Percentiles rank a stretch among this genome's conserved stretches.
These are phyloP conservation scores for Drosophila lini DNA, from an alignment of 1,140 invertebrate species.

Conservation along the genomic window DNA sequence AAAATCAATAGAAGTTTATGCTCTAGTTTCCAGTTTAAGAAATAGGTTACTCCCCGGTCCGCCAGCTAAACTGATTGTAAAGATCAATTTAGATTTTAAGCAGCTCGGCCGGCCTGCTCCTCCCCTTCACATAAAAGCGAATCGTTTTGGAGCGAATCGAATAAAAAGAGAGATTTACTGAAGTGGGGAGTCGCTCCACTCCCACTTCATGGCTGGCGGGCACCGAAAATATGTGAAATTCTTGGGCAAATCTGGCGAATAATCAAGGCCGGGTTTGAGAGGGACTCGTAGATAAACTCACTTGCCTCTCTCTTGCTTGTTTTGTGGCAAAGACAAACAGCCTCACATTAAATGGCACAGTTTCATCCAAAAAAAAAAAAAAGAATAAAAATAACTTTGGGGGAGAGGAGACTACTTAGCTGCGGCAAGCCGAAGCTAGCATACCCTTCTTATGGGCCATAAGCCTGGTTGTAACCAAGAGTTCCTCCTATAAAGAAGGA, in stretches of 20 bases:
- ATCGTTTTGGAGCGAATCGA: constrained; percentile 15
- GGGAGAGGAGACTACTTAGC: neutral
- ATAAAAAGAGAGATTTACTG: constrained; percentile 22
- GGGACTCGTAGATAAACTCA: constrained; percentile 44
- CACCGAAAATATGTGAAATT: constrained; percentile 27
- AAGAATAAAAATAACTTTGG: constrained; percentile 31
- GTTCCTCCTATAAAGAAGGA: neutral
- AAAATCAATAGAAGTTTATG: neutral
- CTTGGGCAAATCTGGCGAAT: constrained; percentile 35
- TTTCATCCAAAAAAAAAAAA: constrained; percentile 1
- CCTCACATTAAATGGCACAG: constrained; percentile 51
- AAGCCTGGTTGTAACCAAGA: neutral
- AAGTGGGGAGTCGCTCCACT: neutral
- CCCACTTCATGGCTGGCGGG: constrained; percentile 1
- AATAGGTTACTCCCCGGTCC: neutral
- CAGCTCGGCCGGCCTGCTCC: neutral
- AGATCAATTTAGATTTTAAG: constrained; percentile 28
- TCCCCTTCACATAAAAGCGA: neutral
- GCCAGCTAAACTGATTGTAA: constrained; percentile 4
- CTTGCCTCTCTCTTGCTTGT: constrained; percentile 31
- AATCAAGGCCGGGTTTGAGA: constrained; percentile 31
- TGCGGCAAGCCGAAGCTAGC: neutral
- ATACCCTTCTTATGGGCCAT: constrained; percentile 6
- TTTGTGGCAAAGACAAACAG: constrained; percentile 71
- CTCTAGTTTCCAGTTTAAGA: neutral